Percentiles rank a stretch among this genome's conserved stretches.
phyloP scores from a whole-genome alignment of 2,888 invertebrate species.

The Cinara cedri region DNA sequence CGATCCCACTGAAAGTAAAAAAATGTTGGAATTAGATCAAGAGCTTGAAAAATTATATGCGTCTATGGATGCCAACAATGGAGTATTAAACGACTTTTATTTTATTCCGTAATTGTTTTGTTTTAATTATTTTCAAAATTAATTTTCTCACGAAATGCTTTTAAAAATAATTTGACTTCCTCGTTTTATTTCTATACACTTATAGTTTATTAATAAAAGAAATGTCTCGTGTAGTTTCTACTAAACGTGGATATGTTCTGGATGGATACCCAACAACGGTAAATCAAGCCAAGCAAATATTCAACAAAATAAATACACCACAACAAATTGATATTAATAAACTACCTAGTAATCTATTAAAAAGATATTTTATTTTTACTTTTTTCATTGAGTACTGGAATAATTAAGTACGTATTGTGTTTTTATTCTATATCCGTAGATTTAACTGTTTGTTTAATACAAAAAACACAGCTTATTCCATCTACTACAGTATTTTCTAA shows the following conservation, averaged over 20 bases:
- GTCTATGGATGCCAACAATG: conserved; percentile 31
- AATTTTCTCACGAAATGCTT: too few relatives aligned
- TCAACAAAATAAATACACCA: neutral
- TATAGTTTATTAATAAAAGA: conserved; percentile 12
- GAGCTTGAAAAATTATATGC: conserved; percentile 3
- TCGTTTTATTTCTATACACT: neutral
- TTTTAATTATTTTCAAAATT: too few relatives aligned
- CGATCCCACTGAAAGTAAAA: neutral
- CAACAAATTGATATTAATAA: conserved; percentile 12
- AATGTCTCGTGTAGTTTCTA: neutral
- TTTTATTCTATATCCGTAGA: neutral
- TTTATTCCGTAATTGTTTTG: conserved; percentile 10
- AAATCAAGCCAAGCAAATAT: neutral
- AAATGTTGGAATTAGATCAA: conserved; percentile 10
- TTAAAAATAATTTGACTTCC: neutral
- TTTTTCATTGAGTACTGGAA: neutral
- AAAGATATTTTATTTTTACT: neutral
- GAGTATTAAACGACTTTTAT: conserved; percentile 12
- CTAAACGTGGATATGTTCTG: conserved; percentile 22
- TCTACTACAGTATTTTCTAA: neutral
- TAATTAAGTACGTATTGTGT: neutral
- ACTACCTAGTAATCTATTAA: conserved; percentile 9
- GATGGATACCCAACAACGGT: conserved; percentile 27
- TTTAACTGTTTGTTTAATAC: conserved; percentile 9
- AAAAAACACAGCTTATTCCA: neutral